Percentiles rank a stretch among this genome's conserved stretches.
These are phyloP conservation scores for Dicycla oo DNA, from an alignment of 2,888 invertebrate genomes.

Conservation along the genomic window DNA sequence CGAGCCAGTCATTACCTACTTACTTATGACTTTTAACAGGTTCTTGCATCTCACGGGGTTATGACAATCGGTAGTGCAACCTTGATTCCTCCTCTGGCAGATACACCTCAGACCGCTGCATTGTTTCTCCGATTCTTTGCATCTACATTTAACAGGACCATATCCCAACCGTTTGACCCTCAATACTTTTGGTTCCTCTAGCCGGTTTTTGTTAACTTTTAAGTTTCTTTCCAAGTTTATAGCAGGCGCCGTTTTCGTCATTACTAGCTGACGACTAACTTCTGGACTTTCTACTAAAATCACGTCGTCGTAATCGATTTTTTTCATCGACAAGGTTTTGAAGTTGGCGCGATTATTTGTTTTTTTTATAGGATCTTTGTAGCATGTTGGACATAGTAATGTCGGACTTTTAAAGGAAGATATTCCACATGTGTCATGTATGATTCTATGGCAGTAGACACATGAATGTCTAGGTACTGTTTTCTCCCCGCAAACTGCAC, in stretches of 20 bases:
- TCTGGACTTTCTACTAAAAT: not conserved
- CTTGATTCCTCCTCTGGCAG: not conserved
- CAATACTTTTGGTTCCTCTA: not conserved
- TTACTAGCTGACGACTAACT: not conserved
- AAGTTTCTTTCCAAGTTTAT: not conserved
- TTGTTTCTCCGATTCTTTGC: slow-evolving; percentile 2
- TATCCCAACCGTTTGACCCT: not conserved
- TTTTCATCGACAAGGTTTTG: not conserved
- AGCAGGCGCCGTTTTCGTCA: not conserved
- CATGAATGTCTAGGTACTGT: slow-evolving; percentile 11
- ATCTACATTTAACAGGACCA: slow-evolving; percentile 7
- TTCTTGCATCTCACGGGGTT: slow-evolving; percentile 3
- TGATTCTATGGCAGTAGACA: not conserved
- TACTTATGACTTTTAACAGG: slow-evolving; percentile 4
- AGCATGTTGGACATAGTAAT: slow-evolving; percentile 16
- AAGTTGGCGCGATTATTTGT: not conserved
- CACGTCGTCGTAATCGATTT: not conserved
- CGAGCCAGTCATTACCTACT: not conserved
- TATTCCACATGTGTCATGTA: slow-evolving; percentile 29
- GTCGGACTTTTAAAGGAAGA: not conserved
- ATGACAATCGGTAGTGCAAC: slow-evolving; percentile 25
- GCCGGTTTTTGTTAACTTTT: not conserved
- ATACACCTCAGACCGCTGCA: not conserved
- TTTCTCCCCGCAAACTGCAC: slow-evolving; percentile 5
- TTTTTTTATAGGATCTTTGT: not conserved